Conservation (phyloP, 1,140 invertebrate genomes). For the Mylabris phalerata region DNA sequence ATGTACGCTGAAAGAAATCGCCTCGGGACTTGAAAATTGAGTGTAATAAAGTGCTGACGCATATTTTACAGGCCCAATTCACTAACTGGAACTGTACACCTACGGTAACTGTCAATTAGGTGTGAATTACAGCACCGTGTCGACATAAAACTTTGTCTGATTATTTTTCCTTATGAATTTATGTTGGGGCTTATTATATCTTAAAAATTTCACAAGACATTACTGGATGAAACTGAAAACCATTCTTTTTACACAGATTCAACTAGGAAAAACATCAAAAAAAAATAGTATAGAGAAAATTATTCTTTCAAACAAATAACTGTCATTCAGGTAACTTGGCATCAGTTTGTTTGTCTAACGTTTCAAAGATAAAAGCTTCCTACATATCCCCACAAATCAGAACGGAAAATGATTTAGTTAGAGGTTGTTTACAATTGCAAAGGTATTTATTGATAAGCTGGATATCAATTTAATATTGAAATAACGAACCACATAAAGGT, state of each 20-base stretch:
- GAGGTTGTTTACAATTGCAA: too few relatives aligned
- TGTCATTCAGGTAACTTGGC: background rate
- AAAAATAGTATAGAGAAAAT: background rate
- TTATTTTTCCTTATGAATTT: slow-evolving; percentile 29
- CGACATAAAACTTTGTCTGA: slow-evolving; percentile 24
- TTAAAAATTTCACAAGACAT: too few relatives aligned
- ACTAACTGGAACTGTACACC: slow-evolving; percentile 34
- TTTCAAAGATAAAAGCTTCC: too few relatives aligned
- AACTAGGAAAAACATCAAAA: too few relatives aligned
- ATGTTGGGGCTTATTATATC: slow-evolving; percentile 1
- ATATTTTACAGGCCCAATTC: slow-evolving; percentile 34
- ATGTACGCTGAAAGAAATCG: slow-evolving; percentile 30
- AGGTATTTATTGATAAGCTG: too few relatives aligned
- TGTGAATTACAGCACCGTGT: slow-evolving; percentile 36
- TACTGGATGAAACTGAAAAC: too few relatives aligned
- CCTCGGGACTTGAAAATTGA: slow-evolving; percentile 39
- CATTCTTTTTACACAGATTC: too few relatives aligned
- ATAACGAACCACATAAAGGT: too few relatives aligned
- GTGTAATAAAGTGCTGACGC: slow-evolving; percentile 39
- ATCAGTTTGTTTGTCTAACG: background rate
- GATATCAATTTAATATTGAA: too few relatives aligned
- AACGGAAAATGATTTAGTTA: too few relatives aligned
- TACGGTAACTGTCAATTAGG: slow-evolving; percentile 40
- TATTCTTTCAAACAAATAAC: background rate
- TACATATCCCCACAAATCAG: too few relatives aligned